Percentiles rank a stretch among this genome's conserved stretches.
Conservation (phyloP, 2,888 invertebrate genomes). For the Macrosoma leucophasiata region DNA sequence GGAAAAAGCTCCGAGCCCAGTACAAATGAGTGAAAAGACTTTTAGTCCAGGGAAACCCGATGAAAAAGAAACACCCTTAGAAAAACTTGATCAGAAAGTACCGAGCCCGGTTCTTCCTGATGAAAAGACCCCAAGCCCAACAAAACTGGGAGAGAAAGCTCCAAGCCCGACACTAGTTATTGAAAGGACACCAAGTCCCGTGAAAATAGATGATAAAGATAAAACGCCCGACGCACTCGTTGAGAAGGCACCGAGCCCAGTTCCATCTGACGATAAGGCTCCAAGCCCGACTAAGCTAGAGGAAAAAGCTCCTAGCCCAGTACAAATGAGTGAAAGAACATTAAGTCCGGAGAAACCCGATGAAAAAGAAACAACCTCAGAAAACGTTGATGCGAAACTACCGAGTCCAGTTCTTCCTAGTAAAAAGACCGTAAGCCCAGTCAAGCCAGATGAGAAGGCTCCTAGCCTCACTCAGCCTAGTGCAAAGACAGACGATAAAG, state of each 20-base stretch:
- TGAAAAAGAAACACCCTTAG: too few relatives aligned
- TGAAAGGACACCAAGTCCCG: not conserved
- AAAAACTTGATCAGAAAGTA: not conserved
- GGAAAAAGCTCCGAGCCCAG: too few relatives aligned
- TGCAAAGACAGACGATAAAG: slow-evolving; percentile 4
- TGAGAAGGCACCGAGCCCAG: slow-evolving; percentile 5
- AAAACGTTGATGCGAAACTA: not conserved
- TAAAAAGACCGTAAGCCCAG: too few relatives aligned
- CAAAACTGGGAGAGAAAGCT: slow-evolving; percentile 7
- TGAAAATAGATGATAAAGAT: not conserved
- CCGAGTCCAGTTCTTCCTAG: too few relatives aligned
- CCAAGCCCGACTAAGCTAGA: too few relatives aligned
- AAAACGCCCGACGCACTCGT: slow-evolving; percentile 5
- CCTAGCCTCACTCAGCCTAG: slow-evolving; percentile 12
- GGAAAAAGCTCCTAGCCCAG: too few relatives aligned
- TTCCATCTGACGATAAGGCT: not conserved
- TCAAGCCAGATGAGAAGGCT: slow-evolving; percentile 12
- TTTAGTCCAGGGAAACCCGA: too few relatives aligned
- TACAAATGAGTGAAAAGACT: too few relatives aligned
- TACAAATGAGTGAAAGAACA: too few relatives aligned
- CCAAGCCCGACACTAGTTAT: slow-evolving; percentile 2
- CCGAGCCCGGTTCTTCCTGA: slow-evolving; percentile 1
- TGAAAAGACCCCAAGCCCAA: slow-evolving; percentile 16
- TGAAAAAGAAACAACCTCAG: not conserved
- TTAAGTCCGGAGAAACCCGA: slow-evolving; percentile 2